phyloP scores from a whole-genome alignment of 2,797 vertebrate genomes.

The Oreortyx pictus region DNA sequence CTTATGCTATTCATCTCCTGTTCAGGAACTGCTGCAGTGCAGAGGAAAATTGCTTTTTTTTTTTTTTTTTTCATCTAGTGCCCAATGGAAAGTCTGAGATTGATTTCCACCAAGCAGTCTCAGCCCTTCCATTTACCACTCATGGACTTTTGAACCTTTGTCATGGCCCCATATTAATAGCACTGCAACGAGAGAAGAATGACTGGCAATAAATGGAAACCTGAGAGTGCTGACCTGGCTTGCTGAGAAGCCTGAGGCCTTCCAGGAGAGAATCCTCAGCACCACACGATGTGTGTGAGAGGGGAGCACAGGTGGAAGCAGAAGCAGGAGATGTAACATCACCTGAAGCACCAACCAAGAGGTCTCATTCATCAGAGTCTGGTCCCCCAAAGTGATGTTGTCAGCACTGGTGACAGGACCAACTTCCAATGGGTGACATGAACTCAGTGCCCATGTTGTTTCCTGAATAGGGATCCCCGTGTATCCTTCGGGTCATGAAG shows the following conservation, averaged over 20 bases:
- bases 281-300: not conserved
- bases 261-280: not conserved
- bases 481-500: not conserved
- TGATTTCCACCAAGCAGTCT: not conserved
- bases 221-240: not conserved
- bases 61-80: not conserved
- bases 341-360: not conserved
- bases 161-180: rapidly evolving
- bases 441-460: no score
- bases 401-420: not conserved
- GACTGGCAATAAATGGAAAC: not conserved
- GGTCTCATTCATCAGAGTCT: rapidly evolving
- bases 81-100: not conserved
- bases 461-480: not conserved
- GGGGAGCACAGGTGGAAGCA: not conserved
- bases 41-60: not conserved
- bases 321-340: not conserved
- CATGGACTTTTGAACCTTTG: not conserved
- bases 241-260: not conserved
- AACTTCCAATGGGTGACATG: not conserved
- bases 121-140: not conserved
- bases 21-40: not conserved
- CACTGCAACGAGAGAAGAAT: not conserved
- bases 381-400: not conserved
- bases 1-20: not conserved